A percentile compares a stretch with the other conserved stretches of the same genome.
Conservation (phyloP, 2,113 vertebrate species). For the Myiagra hebetior region DNA sequence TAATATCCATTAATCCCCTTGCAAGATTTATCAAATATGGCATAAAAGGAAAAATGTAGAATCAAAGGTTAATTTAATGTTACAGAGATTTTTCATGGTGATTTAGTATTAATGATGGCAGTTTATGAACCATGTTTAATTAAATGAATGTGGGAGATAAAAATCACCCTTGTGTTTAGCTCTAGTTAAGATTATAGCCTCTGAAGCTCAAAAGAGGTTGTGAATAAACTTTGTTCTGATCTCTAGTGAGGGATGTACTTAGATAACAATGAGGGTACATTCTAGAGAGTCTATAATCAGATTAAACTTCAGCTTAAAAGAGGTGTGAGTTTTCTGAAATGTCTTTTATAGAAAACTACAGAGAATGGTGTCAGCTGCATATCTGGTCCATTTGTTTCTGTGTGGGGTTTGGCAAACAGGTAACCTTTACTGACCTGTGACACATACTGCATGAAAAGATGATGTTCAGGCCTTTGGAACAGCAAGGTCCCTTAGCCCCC, state of each 20-base stretch:
- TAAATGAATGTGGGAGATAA: slow-evolving; percentile 1
- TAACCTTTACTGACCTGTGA: not conserved
- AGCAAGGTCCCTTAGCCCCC: not conserved
- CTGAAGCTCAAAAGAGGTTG: not conserved
- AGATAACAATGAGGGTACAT: not conserved
- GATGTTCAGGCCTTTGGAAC: not conserved
- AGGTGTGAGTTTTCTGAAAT: not conserved
- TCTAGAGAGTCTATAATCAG: not conserved
- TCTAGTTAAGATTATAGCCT: not conserved
- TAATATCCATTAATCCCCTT: not conserved
- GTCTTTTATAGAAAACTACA: not conserved
- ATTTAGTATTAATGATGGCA: not conserved
- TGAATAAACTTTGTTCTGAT: not conserved
- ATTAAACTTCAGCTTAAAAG: not conserved
- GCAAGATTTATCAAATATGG: not conserved
- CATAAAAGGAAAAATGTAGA: slow-evolving; percentile 13
- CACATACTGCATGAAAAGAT: accelerated
- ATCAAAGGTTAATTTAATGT: slow-evolving; percentile 25
- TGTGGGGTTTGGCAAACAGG: not conserved
- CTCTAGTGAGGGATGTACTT: not conserved
- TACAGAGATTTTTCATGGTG: slow-evolving; percentile 3
- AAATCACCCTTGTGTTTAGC: slow-evolving; percentile 2
- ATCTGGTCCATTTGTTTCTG: not conserved
- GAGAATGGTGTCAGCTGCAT: not conserved
- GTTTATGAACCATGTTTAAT: slow-evolving; percentile 27